Percentiles rank a stretch among this genome's conserved stretches.
Conservation (phyloP, 2,797 vertebrate genomes). For the Discoglossus pictus region DNA sequence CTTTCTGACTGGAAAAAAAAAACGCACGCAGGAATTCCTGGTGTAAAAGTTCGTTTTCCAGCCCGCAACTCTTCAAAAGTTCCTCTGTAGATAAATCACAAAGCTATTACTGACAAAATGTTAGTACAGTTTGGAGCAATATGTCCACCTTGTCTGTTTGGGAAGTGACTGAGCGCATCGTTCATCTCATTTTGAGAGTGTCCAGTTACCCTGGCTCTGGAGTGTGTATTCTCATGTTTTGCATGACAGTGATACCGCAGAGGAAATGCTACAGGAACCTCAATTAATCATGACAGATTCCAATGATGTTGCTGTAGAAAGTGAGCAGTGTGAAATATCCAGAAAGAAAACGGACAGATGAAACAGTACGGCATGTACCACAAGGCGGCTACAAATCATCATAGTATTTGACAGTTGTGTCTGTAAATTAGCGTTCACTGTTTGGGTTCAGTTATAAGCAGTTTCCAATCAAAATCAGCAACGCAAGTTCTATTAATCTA, state of each 20-base stretch:
- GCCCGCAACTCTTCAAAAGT: slow-evolving; percentile 24
- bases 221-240: slow-evolving; percentile 28
- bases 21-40: background rate
- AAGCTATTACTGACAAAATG: slow-evolving; percentile 48
- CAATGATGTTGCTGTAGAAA: slow-evolving; percentile 13
- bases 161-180: slow-evolving; percentile 37
- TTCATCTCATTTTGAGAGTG: slow-evolving; percentile 39
- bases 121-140: slow-evolving; percentile 40
- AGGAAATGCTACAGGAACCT: slow-evolving; percentile 26
- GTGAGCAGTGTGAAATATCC: background rate
- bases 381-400: background rate
- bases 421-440: background rate
- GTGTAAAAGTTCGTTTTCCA: slow-evolving; percentile 12
- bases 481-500: slow-evolving; percentile 1
- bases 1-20: slow-evolving; percentile 11
- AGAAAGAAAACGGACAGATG: no score
- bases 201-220: slow-evolving; percentile 24
- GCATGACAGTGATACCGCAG: slow-evolving; percentile 18
- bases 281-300: slow-evolving; percentile 26
- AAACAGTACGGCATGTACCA: no score
- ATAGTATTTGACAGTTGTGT: background rate
- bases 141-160: slow-evolving; percentile 40
- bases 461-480: slow-evolving; percentile 2
- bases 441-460: background rate
- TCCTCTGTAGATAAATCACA: slow-evolving; percentile 42